Percentiles rank a stretch among this genome's conserved stretches.
These are phyloP conservation scores for Protodeltote pygarga DNA, from an alignment of 2,888 invertebrate genomes.

Conservation along the genomic window DNA sequence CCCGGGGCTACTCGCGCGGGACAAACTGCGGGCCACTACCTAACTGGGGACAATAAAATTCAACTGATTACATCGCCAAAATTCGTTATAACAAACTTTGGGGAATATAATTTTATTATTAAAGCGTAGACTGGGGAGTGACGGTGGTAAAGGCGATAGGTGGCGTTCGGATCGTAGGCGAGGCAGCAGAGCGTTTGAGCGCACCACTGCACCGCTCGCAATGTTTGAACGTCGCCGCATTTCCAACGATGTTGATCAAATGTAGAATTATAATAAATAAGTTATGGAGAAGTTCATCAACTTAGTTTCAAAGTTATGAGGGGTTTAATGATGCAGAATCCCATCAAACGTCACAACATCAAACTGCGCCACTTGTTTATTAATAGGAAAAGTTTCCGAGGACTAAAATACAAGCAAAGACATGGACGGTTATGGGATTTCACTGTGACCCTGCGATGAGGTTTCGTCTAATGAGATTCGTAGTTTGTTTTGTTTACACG, in stretches of 20 bases:
- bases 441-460: conserved; percentile 16
- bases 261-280: conserved; percentile 48
- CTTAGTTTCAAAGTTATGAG: conserved; percentile 46
- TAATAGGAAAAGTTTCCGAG: conserved; percentile 45
- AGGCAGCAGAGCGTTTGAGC: conserved; percentile 6
- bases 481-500: background rate
- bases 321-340: conserved; percentile 52
- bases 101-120: conserved; percentile 37
- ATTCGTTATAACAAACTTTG: conserved; percentile 38
- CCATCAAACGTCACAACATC: conserved; percentile 51
- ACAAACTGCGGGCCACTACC: conserved; percentile 27
- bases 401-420: conserved; percentile 27
- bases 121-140: conserved; percentile 33
- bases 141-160: conserved; percentile 18
- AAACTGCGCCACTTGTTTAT: conserved; percentile 46
- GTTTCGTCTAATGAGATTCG: background rate
- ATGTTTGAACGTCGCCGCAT: conserved; percentile 11
- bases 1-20: background rate
- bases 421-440: conserved; percentile 18
- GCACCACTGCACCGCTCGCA: conserved; percentile 21
- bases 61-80: conserved; percentile 41
- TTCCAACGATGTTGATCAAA: conserved; percentile 33
- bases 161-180: conserved; percentile 5
- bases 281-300: conserved; percentile 39
- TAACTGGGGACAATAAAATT: conserved; percentile 41